phyloP scores from a whole-genome alignment of 1,140 invertebrate genomes.

The Drosophila novamexicana region DNA sequence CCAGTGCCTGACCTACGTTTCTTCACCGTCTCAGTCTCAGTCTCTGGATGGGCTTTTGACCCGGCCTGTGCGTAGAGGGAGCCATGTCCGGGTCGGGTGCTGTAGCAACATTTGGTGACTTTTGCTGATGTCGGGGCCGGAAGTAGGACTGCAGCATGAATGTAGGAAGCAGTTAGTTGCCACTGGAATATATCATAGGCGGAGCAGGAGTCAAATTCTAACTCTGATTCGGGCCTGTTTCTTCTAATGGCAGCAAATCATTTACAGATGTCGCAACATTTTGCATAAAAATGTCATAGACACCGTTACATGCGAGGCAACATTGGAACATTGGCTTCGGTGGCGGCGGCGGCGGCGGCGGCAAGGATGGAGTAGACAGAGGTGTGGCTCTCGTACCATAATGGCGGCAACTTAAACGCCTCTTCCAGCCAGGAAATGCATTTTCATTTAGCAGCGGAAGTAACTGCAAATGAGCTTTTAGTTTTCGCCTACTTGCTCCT shows the following conservation, averaged over 20 bases:
- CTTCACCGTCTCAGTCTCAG: slow-evolving; percentile 11
- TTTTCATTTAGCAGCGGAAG: slow-evolving; percentile 83
- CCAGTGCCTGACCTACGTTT: slow-evolving; percentile 20
- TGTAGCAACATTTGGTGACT: slow-evolving; percentile 56
- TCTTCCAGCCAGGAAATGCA: slow-evolving; percentile 81
- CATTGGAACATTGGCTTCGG: too few species aligned
- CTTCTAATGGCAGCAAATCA: slow-evolving; percentile 76
- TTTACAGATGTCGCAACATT: slow-evolving; percentile 79
- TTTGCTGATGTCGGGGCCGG: slow-evolving; percentile 44
- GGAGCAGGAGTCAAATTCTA: slow-evolving; percentile 6
- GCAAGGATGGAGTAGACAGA: background rate
- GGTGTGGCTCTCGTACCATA: slow-evolving; percentile 11
- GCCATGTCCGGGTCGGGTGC: slow-evolving; percentile 11
- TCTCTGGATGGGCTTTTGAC: background rate
- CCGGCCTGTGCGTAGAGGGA: background rate
- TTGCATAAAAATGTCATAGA: slow-evolving; percentile 77
- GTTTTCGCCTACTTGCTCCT: slow-evolving; percentile 70
- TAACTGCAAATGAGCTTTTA: slow-evolving; percentile 84
- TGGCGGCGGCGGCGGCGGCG: too few species aligned
- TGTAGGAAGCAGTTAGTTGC: slow-evolving; percentile 60
- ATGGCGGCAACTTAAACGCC: slow-evolving; percentile 62
- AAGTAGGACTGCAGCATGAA: slow-evolving; percentile 51
- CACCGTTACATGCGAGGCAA: slow-evolving; percentile 10
- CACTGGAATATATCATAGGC: background rate
- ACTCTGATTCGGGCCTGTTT: slow-evolving; percentile 8